phyloP scores from a whole-genome alignment of 2,797 vertebrate species.

The Anguilla pacifica region DNA sequence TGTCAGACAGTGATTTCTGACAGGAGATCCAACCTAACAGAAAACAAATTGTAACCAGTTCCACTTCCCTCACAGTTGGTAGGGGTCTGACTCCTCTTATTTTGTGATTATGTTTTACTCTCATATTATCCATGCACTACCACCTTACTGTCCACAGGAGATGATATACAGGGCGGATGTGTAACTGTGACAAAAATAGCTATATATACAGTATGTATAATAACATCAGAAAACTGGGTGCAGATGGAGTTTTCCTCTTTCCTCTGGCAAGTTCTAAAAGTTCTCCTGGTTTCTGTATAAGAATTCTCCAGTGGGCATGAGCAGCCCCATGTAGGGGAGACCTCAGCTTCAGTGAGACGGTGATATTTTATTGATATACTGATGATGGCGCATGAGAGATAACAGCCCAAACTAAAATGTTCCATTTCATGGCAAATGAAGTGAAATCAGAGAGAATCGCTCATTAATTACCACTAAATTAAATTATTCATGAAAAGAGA shows the following conservation, averaged over 20 bases:
- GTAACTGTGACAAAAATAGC: not conserved
- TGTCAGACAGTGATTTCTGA: slow-evolving; percentile 8
- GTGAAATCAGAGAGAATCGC: not conserved
- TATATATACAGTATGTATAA: not conserved
- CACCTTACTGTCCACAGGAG: not conserved
- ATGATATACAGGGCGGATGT: not conserved
- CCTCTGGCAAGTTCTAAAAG: not conserved
- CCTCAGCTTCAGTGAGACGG: not conserved
- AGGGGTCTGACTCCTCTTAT: slow-evolving; percentile 7
- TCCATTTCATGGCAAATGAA: slow-evolving; percentile 22
- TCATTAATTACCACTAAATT: slow-evolving; percentile 14
- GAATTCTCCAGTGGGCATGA: not conserved
- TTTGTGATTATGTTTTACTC: not conserved
- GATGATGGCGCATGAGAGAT: not conserved
- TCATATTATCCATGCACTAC: slow-evolving; percentile 4
- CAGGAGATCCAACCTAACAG: slow-evolving; percentile 18
- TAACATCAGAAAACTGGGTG: not conserved
- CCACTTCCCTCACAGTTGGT: not conserved
- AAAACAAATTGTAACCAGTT: slow-evolving; percentile 17
- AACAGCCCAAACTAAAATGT: slow-evolving; percentile 12
- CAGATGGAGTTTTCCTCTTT: not conserved
- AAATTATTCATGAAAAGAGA: slow-evolving; percentile 21
- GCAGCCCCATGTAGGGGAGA: not conserved
- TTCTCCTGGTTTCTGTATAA: not conserved
- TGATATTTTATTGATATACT: slow-evolving; percentile 21